Base-by-base conservation (phyloP, 2,888 invertebrate genomes). In the Ashinkailepas kermadecensis region DNA sequence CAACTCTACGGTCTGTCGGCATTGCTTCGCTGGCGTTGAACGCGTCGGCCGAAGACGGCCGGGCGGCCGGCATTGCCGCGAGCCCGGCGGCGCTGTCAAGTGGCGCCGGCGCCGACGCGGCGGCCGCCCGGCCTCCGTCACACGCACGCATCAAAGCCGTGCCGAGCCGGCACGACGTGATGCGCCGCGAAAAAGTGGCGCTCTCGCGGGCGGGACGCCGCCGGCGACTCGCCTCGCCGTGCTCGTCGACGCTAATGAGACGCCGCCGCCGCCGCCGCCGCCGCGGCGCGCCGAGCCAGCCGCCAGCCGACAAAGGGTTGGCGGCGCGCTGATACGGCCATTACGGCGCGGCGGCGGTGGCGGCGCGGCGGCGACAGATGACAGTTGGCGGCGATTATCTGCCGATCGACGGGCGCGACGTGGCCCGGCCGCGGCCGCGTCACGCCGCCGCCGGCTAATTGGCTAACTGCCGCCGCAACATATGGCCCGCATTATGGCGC, bases 351-450 rank as follows among this genome's bases (percentile, higher is more conserved):
- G 74, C 74, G 56, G 18, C 54, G 21, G 74, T 8, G 67, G 39
- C 12, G 59, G 59, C 59, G 59, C 70, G n/a, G 70, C 74, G 54
- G 15, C 39, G 15, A 56, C 74, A 56, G 74, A 74, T 74, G 74
- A 74, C 74, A 74, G 74, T 74, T 74, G 74, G 74, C 74, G 74
- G 13, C 74, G 74, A 74, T 74, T 74, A 74, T 54, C 18, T 23
- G 74, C 21, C 74, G 74, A 70, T 70, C 70, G 39, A 15, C 39
- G 39, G 70, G 6, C 70, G 25, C 70, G 25, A 15, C 25, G 39
- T 39, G 39, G 39, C 39, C 39, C 39, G 12, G 21, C 65, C 65
- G 23, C 65, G 65, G 10, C 65, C 10, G 65, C 65, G 65, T n/a
- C 65, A 54, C 74, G n/a, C 74, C 54, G 70, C 70, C 11, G 54